Base-by-base conservation (phyloP, 2,888 invertebrate species). In the Scaptomyza caliginosa region DNA sequence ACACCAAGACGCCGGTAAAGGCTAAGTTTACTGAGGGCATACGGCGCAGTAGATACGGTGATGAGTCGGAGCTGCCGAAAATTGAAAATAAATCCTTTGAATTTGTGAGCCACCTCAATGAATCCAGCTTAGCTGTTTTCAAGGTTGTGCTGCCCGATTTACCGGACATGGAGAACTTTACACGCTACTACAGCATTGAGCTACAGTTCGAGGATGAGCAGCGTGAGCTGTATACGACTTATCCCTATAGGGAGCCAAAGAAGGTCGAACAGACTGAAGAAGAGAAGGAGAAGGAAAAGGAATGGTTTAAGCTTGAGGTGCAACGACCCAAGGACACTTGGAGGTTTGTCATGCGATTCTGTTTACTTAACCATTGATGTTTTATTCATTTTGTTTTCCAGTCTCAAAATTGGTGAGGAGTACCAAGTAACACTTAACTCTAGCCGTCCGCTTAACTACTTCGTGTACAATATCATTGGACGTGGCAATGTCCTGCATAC, bases 401-500 rank as follows among this genome's bases (percentile, higher is more conserved):
- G 92, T 28, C 92, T 93, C 0, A 89, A 92, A 67, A 94, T 95
- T 0, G 95, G 95, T 50, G 92, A 93, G 60, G 95, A 96, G 67
- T 93, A 97, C 48, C 93, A 94, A 67, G 93, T 97, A 19, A 93
- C 94, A 54, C 93, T 97, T 2, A 94, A 95, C 67, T 95, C 96
- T 1, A 96, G 96, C 0, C 93, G 94, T 64, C 94, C 95, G 0
- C 92, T 97, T 91, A 93, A 94, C 68, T 93, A 96, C 71, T 92
- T 97, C 43, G 94, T 94, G 72, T 97, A 96, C 88, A 93, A 94
- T 81, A 93, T 97, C 16, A 92, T 98, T 67, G 97, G 97, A 2
- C 93, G 98, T 54, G 98, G 98, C 0, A 96, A 97, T 87, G 94
- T 98, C 17, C 92, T 97, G 6, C 90, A 94, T 13, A 95, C 96